Evolutionary conservation across 1,140 invertebrate genomes (phyloP).

Genomic region (Potamilus streckersoni): DNA sequence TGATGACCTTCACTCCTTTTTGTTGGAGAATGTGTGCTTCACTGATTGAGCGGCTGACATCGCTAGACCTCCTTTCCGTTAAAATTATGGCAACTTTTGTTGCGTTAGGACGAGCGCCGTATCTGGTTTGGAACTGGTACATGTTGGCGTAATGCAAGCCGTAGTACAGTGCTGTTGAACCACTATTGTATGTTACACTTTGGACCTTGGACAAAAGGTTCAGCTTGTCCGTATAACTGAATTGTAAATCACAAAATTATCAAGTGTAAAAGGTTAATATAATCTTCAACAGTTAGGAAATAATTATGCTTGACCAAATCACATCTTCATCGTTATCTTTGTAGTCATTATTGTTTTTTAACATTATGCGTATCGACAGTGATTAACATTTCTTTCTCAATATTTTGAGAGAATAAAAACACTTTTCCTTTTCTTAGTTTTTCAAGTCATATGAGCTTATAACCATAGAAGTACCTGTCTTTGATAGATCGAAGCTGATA

Average conservation of each 20-base stretch:
- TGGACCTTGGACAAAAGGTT: slow-evolving; percentile 6
- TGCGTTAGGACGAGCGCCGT: neutral
- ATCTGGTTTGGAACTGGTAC: neutral
- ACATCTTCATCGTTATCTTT: too few species aligned
- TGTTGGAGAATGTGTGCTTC: slow-evolving; percentile 1
- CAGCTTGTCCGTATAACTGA: slow-evolving; percentile 9
- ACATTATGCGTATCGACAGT: too few species aligned
- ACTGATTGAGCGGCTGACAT: slow-evolving; percentile 17
- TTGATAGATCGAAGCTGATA: too few species aligned
- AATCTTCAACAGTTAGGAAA: too few species aligned
- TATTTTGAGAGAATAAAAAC: too few species aligned
- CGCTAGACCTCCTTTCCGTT: neutral
- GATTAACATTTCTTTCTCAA: too few species aligned
- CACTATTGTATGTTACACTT: neutral
- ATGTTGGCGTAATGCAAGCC: neutral
- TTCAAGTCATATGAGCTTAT: too few species aligned
- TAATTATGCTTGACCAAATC: too few species aligned
- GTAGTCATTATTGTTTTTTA: too few species aligned
- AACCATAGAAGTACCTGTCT: too few species aligned
- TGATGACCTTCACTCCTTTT: slow-evolving; percentile 11
- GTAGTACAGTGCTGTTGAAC: slow-evolving; percentile 14
- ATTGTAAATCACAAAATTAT: neutral
- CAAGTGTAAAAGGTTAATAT: too few species aligned
- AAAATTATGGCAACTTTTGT: neutral
- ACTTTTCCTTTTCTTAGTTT: too few species aligned